Evolutionary conservation across 2,113 vertebrate genomes (phyloP).

Genomic region (Falco punctatus): DNA sequence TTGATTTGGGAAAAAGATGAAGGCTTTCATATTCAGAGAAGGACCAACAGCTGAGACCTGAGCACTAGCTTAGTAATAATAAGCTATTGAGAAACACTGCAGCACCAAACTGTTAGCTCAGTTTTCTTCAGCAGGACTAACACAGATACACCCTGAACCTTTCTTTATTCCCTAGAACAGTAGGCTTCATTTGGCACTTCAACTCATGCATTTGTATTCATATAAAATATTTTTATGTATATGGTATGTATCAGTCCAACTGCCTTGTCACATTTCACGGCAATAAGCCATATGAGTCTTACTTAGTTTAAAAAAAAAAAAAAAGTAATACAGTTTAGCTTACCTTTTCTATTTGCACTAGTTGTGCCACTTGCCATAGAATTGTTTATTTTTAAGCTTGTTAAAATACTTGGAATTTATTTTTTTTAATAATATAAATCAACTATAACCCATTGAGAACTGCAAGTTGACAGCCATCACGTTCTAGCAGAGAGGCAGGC

Average conservation of each 20-base stretch:
- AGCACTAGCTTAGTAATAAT: background rate
- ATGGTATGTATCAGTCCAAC: background rate
- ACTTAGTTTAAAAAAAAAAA: background rate
- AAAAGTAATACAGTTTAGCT: background rate
- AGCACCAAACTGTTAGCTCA: background rate
- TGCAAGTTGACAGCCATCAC: background rate
- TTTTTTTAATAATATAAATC: background rate
- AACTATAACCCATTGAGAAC: background rate
- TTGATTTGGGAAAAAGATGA: constrained; percentile 16
- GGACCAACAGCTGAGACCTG: constrained; percentile 20
- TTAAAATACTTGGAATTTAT: background rate
- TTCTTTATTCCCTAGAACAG: background rate
- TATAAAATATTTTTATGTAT: background rate
- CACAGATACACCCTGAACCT: background rate
- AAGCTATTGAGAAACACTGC: background rate
- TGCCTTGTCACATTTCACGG: background rate
- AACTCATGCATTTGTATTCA: background rate
- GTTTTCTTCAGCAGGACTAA: background rate
- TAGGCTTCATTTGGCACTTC: background rate
- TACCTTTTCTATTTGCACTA: background rate
- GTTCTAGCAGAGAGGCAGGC: background rate
- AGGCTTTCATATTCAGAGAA: constrained; percentile 16
- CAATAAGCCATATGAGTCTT: background rate
- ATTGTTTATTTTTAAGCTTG: background rate
- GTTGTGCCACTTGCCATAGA: background rate